phyloP scores from a whole-genome alignment of 2,797 vertebrate species.

The Perodicticus potto region DNA sequence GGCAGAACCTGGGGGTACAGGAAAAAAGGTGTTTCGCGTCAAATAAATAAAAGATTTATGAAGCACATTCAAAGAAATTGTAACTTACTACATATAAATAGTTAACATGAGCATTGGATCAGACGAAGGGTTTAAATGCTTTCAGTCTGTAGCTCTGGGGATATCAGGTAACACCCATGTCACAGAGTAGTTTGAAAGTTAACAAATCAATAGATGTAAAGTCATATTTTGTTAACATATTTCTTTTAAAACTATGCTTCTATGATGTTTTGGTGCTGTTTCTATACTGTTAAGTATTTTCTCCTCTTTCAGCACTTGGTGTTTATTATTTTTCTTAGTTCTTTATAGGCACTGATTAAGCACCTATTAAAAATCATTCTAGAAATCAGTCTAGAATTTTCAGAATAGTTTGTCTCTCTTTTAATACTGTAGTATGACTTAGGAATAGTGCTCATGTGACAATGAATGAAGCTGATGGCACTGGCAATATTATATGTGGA shows the following conservation, averaged over 20 bases:
- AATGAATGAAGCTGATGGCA: not conserved
- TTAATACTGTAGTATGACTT: not conserved
- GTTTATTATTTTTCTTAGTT: not conserved
- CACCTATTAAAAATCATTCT: not conserved
- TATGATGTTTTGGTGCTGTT: not conserved
- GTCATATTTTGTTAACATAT: not conserved
- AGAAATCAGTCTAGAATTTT: not conserved
- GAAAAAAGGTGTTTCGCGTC: not conserved
- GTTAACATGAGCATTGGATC: not conserved
- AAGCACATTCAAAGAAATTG: not conserved
- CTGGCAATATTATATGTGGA: not conserved
- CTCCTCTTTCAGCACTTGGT: not conserved
- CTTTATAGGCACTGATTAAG: not conserved
- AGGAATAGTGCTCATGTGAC: not conserved
- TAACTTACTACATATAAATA: not conserved
- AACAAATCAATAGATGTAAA: not conserved
- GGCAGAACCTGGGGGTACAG: rapidly evolving
- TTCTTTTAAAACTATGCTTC: not conserved
- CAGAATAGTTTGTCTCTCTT: not conserved
- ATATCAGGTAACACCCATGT: not conserved
- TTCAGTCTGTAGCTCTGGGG: not conserved
- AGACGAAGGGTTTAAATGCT: not conserved
- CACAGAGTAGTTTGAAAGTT: not conserved
- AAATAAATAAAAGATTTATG: not conserved
- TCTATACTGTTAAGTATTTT: not conserved